phyloP scores from a whole-genome alignment of 2,888 invertebrate species.

The Arrhopalites spinosus region DNA sequence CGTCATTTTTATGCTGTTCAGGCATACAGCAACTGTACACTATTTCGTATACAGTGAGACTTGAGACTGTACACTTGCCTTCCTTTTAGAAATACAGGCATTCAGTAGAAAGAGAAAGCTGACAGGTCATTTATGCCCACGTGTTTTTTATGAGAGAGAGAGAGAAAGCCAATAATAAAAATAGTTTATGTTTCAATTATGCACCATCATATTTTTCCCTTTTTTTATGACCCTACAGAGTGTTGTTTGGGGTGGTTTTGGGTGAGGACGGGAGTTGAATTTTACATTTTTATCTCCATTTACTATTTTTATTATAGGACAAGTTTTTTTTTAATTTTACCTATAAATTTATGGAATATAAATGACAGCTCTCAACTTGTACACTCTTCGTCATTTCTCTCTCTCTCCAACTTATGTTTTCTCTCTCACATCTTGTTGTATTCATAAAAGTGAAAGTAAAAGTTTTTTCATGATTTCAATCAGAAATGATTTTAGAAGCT shows the following conservation, averaged over 20 bases:
- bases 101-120: too few relatives aligned
- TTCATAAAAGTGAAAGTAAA: too few relatives aligned
- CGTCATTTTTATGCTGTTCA: too few relatives aligned
- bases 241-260: neutral
- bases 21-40: too few relatives aligned
- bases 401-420: neutral
- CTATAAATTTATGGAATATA: too few relatives aligned
- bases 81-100: too few relatives aligned
- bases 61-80: neutral
- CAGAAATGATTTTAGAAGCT: too few relatives aligned
- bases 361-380: too few relatives aligned
- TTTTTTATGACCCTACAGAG: slow-evolving; percentile 1
- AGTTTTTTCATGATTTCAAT: too few relatives aligned
- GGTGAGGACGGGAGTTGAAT: neutral
- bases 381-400: neutral
- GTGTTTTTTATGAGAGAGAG: neutral
- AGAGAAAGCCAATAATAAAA: neutral
- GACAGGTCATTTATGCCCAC: slow-evolving; percentile 2
- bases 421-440: too few relatives aligned
- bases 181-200: slow-evolving; percentile 25
- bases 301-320: neutral
- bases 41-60: too few relatives aligned
- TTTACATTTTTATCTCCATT: slow-evolving; percentile 1
- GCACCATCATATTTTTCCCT: slow-evolving; percentile 3
- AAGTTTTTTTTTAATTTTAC: neutral